Percentiles rank a stretch among this genome's conserved stretches.
phyloP scores from a whole-genome alignment of 1,140 invertebrate species.

The Sarcophaga bullata region DNA sequence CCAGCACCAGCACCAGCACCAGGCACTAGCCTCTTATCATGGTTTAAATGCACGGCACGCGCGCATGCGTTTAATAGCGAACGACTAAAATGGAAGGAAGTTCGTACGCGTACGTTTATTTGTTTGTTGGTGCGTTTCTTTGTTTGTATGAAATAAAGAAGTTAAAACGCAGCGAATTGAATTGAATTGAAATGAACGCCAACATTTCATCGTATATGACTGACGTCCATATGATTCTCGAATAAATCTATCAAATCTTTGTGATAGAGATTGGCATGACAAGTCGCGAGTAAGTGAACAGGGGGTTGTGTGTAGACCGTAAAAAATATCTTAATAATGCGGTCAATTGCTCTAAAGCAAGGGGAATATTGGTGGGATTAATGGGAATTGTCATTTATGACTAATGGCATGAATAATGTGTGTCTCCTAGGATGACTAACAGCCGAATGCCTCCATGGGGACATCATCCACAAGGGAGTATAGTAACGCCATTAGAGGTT shows the following conservation, averaged over 20 bases:
- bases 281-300: neutral
- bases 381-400: neutral
- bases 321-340: constrained; percentile 8
- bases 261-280: no score
- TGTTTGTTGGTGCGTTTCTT: no score
- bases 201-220: neutral
- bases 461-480: no score
- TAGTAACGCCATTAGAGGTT: no score
- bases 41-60: constrained; percentile 38
- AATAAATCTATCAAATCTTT: no score
- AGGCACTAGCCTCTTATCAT: neutral
- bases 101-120: neutral
- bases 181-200: neutral
- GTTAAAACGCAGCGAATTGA: neutral
- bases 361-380: neutral
- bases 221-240: no score
- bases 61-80: constrained; percentile 8
- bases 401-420: no score
- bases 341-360: neutral
- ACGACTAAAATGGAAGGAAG: constrained; percentile 38
- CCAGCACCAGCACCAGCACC: no score
- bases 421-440: no score
- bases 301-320: neutral
- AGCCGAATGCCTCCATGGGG: no score
- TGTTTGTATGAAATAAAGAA: no score